Percentiles rank a stretch among this genome's conserved stretches.
Conservation (phyloP, 2,888 invertebrate genomes). For the Amiota mariae region DNA sequence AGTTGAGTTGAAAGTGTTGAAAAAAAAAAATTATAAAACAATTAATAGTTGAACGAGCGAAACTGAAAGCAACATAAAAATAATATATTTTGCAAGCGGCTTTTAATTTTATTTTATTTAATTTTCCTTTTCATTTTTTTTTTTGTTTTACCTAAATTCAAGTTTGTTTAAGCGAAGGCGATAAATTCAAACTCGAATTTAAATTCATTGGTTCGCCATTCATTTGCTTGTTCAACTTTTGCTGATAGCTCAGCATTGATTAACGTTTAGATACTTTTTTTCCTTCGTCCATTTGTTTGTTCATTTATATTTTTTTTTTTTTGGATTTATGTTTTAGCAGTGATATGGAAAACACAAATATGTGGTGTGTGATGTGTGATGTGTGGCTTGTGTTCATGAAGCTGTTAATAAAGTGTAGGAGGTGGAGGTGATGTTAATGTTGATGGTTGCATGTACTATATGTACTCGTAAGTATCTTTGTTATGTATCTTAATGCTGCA, state of each 20-base stretch:
- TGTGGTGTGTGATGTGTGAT: too few species aligned
- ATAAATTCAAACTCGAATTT: slow-evolving; percentile 47
- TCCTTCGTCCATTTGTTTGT: background rate
- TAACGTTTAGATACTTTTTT: slow-evolving; percentile 34
- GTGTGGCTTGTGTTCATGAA: too few species aligned
- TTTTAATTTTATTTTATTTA: background rate
- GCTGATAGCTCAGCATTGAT: slow-evolving; percentile 52
- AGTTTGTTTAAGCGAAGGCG: slow-evolving; percentile 33
- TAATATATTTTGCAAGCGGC: slow-evolving; percentile 3
- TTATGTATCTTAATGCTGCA: background rate
- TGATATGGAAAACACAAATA: slow-evolving; percentile 48
- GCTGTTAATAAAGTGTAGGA: too few species aligned
- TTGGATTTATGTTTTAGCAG: slow-evolving; percentile 45
- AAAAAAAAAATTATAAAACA: slow-evolving; percentile 56
- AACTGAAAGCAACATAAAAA: slow-evolving; percentile 4
- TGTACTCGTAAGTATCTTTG: background rate
- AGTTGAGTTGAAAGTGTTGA: slow-evolving; percentile 16
- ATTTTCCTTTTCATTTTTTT: background rate
- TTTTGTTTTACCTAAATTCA: slow-evolving; percentile 13
- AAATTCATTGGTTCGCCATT: slow-evolving; percentile 13
- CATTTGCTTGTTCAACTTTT: slow-evolving; percentile 9
- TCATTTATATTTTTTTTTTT: background rate
- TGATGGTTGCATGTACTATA: too few species aligned
- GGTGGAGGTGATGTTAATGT: too few species aligned
- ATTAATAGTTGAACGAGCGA: slow-evolving; percentile 51